Percentiles rank a stretch among this genome's conserved stretches.
Evolutionary conservation across 2,797 vertebrate species (phyloP).

Genomic region (Enteromius afrohamiltoni): DNA sequence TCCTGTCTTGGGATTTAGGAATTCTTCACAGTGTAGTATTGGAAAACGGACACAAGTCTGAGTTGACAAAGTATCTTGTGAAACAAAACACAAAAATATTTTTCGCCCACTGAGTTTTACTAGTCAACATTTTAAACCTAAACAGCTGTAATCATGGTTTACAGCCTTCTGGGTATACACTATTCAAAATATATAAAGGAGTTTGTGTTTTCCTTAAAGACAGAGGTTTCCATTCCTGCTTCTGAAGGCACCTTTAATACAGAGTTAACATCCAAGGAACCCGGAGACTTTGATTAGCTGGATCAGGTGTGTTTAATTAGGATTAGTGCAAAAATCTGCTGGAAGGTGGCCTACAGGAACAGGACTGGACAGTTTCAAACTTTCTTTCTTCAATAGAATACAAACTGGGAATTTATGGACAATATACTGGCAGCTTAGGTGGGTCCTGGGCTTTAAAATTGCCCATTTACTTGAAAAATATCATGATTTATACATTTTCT

Average conservation of each 20-base stretch:
- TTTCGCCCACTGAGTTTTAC: neutral
- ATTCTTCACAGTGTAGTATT: neutral
- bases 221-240: neutral
- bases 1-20: neutral
- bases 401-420: neutral
- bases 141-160: neutral
- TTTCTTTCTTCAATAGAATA: neutral
- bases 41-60: neutral
- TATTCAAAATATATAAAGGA: neutral
- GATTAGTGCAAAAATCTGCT: conserved; percentile 1
- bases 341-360: neutral
- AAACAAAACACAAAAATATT: neutral
- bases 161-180: neutral
- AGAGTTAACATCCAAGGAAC: neutral
- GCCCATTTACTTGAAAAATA: neutral
- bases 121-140: neutral
- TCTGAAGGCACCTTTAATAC: neutral
- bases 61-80: neutral
- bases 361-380: neutral
- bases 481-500: neutral
- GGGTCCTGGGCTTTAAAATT: neutral
- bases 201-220: neutral
- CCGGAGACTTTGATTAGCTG: neutral
- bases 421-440: neutral
- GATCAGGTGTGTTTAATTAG: conserved; percentile 30